Conservation (phyloP, 30 jellyfish, hydroid and myxozoan genomes). For the Hydractinia echinata region DNA sequence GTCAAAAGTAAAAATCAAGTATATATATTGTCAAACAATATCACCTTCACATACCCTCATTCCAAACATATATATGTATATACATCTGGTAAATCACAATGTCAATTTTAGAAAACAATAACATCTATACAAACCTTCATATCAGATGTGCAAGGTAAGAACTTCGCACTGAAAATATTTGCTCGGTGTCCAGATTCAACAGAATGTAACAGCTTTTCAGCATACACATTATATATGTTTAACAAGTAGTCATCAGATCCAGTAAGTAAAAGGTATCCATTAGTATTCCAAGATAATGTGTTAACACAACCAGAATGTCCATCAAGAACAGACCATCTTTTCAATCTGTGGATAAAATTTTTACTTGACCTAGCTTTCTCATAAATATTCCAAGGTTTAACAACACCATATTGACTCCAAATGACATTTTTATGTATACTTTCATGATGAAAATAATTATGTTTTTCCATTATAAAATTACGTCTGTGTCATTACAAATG, state of each 20-base stretch:
- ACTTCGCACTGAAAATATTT: constrained; percentile 77
- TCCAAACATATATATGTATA: too few relatives aligned
- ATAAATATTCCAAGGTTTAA: constrained; percentile 6
- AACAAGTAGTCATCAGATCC: constrained; percentile 90
- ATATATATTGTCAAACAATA: not conserved
- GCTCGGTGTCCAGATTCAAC: constrained; percentile 83
- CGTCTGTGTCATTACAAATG: too few relatives aligned
- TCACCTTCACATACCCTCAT: too few relatives aligned
- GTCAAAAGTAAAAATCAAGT: not conserved
- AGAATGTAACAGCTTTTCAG: constrained; percentile 47
- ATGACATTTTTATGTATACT: constrained; percentile 3
- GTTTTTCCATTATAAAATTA: not conserved
- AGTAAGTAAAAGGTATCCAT: constrained; percentile 74
- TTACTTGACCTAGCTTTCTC: constrained; percentile 20
- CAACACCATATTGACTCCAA: not conserved
- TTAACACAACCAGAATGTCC: constrained; percentile 94
- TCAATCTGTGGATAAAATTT: constrained; percentile 45
- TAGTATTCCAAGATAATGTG: constrained; percentile 76
- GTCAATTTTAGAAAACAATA: not conserved
- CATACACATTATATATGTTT: constrained; percentile 57
- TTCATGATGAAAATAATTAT: not conserved
- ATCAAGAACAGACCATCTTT: constrained; percentile 43
- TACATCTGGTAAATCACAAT: too few relatives aligned
- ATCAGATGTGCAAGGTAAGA: constrained; percentile 76
- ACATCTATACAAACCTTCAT: constrained; percentile 42